Evolutionary conservation across 2,113 vertebrate genomes (phyloP), one percentile per base, ranked within the genome.

Genomic region (Perognathus longimembris): DNA sequence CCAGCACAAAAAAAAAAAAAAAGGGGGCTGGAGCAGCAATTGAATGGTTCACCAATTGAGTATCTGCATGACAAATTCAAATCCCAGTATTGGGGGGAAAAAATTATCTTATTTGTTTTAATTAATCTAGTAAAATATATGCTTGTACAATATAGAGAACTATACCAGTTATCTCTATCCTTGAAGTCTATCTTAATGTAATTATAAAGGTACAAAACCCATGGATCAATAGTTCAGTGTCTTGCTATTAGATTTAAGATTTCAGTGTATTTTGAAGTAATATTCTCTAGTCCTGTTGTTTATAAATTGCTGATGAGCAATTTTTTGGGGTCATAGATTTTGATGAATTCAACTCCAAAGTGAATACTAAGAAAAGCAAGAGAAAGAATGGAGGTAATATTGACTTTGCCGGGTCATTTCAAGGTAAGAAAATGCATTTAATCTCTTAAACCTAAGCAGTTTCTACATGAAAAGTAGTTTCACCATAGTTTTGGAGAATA

Each of bases 311-410:
- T 92, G 85, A 93, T 32, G 54, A 61, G 20, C 18, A 74, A 24
- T 67, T 61, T 86, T 76, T 73, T 69, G 74, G 40, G 0, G 21
- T 91, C 9, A 90, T 74, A 98, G 98, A 97, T 57, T 32, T 30
- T 1, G 90, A 95, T 71, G 93, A 97, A 6, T 78, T 80, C 36
- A 95, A 42, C 83, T 88, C 38, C 91, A 66, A 94, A 24, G 1
- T 63, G 76, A 92, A 73, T 94, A 92, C 24, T 92, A 98, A 97
- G 95, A 98, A 97, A 87, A 95, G 80, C 64, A 99, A 99, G 97
- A 98, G 98, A 88, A 99, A 98, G 92, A 95, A 97, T 63, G 70
- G 93, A 0, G 93, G 94, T 70, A 98, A 98, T 66, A 95, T 3
- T 1, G 97, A 98, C 97, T 98, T 98, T 95, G 92, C 90, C 0